Evolutionary conservation across 2,797 vertebrate species (phyloP).

Genomic region (Botia kubotai): DNA sequence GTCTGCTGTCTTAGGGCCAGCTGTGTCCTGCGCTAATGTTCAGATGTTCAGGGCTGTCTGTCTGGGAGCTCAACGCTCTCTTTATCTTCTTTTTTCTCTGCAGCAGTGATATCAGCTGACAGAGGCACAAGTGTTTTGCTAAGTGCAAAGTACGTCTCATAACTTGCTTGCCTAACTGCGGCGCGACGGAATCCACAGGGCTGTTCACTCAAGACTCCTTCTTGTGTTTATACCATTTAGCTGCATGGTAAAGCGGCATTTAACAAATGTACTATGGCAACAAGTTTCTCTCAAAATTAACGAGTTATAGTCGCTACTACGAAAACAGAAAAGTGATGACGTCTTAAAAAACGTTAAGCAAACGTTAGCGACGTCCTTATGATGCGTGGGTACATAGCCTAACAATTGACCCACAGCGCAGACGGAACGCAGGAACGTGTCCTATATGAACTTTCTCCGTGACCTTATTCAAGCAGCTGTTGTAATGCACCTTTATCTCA

Average conservation of each 20-base stretch:
- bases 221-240: not conserved
- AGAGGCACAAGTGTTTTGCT: conserved; percentile 37
- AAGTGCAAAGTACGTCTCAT: conserved; percentile 47
- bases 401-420: too few species aligned
- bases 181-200: not conserved
- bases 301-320: too few species aligned
- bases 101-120: conserved; percentile 48
- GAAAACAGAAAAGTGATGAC: too few species aligned
- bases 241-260: too few species aligned
- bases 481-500: conserved; percentile 8
- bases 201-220: not conserved
- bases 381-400: not conserved
- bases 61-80: conserved; percentile 42
- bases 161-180: conserved; percentile 13
- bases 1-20: conserved; percentile 70
- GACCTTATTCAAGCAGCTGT: not conserved
- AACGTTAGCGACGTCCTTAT: not conserved
- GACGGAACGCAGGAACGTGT: not conserved
- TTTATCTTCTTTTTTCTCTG: conserved; percentile 31
- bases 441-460: not conserved
- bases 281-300: not conserved
- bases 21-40: conserved; percentile 72
- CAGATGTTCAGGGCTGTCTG: conserved; percentile 68
- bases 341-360: too few species aligned
- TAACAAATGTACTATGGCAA: too few species aligned